Evolutionary conservation across 1,140 invertebrate genomes (phyloP).

Genomic region (Meloidogyne hapla): DNA sequence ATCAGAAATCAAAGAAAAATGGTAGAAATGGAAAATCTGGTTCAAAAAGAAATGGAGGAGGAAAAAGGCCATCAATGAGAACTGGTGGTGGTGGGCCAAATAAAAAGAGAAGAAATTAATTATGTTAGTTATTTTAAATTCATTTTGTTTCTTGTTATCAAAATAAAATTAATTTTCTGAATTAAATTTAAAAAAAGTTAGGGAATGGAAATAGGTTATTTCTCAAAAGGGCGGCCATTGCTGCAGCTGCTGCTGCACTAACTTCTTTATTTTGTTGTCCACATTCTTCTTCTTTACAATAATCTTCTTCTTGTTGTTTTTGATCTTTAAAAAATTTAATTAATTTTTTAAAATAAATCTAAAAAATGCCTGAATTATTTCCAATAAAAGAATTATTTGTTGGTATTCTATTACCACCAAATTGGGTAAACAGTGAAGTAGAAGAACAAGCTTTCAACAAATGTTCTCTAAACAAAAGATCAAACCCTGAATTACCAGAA

Average conservation of each 20-base stretch:
- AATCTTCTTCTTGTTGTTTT: background rate
- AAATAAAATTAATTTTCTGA: background rate
- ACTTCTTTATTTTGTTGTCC: background rate
- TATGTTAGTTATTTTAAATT: background rate
- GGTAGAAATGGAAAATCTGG: background rate
- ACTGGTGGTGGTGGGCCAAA: background rate
- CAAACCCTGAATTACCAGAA: background rate
- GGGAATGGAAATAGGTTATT: too few relatives aligned
- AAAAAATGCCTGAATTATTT: background rate
- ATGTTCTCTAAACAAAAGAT: background rate
- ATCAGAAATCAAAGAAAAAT: background rate
- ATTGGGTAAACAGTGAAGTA: background rate
- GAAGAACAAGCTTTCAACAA: background rate
- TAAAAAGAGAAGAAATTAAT: background rate
- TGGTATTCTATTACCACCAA: background rate
- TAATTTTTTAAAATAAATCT: background rate
- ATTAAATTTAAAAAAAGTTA: too few relatives aligned
- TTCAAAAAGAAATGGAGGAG: background rate
- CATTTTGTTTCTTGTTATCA: background rate
- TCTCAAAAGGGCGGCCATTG: too few relatives aligned
- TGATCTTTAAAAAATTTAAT: background rate
- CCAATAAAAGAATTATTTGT: background rate
- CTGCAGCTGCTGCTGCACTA: background rate
- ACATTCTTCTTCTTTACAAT: background rate
- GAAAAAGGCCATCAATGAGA: constrained; percentile 1